Evolutionary conservation across 2,113 vertebrate species (phyloP).

Genomic region (Phrynocephalus versicolor): DNA sequence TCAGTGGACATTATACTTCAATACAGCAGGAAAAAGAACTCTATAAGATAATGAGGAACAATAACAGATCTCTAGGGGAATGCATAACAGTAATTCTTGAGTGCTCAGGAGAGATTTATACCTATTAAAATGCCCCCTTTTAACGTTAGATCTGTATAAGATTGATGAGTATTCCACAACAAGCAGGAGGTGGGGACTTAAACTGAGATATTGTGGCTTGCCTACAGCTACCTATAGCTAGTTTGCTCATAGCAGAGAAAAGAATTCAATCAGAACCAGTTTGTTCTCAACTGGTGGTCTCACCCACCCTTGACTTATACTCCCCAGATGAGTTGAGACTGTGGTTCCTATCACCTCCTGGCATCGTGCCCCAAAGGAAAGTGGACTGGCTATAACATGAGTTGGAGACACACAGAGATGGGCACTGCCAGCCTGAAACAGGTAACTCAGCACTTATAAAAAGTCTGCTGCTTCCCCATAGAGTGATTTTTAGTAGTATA

Average conservation of each 20-base stretch:
- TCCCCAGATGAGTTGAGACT: not conserved
- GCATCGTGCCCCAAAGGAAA: not conserved
- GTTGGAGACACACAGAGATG: not conserved
- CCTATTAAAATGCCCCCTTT: too few relatives aligned
- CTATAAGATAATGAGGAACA: not conserved
- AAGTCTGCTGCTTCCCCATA: too few relatives aligned
- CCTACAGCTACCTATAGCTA: not conserved
- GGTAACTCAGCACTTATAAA: not conserved
- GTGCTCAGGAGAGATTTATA: not conserved
- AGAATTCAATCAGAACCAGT: not conserved
- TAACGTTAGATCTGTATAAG: not conserved
- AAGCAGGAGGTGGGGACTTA: not conserved
- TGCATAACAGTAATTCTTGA: not conserved
- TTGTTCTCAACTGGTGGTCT: not conserved
- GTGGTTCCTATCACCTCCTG: too few relatives aligned
- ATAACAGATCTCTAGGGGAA: not conserved
- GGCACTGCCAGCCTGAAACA: not conserved
- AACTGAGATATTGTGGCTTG: not conserved
- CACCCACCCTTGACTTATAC: too few relatives aligned
- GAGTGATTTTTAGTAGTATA: not conserved
- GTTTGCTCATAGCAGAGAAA: not conserved
- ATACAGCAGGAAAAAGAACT: not conserved
- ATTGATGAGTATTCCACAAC: not conserved
- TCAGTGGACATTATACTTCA: not conserved
- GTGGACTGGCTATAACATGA: not conserved